These are phyloP conservation scores for Shinisaurus crocodilurus DNA, from an alignment of 2,113 vertebrate genomes.

Conservation along the genomic window DNA sequence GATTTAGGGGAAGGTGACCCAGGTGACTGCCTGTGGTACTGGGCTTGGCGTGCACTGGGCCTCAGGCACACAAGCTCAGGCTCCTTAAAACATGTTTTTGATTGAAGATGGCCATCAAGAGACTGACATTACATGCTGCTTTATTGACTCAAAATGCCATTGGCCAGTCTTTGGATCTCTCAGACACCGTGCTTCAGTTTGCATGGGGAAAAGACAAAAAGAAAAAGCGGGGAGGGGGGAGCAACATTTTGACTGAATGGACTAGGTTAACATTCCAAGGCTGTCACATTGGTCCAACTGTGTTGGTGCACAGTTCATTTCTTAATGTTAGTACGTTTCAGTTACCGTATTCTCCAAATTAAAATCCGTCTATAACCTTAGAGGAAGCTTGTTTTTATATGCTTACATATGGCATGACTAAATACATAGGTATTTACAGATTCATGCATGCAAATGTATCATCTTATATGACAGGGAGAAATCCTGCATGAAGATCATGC, in stretches of 20 bases:
- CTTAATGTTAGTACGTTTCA: not conserved
- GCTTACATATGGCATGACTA: not conserved
- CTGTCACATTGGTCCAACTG: not conserved
- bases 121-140: not conserved
- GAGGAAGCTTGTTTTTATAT: not conserved
- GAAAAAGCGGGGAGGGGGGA: not conserved
- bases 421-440: not conserved
- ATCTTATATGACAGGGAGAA: not conserved
- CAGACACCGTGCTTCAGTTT: not conserved
- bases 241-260: not conserved
- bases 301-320: not conserved
- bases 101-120: not conserved
- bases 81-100: not conserved
- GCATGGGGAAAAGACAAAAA: not conserved
- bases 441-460: not conserved
- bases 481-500: not conserved
- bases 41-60: not conserved
- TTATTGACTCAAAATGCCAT: not conserved
- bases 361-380: not conserved
- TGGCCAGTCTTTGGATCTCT: not conserved
- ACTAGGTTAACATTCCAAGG: not conserved
- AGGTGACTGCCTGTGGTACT: not conserved
- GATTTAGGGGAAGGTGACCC: not conserved
- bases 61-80: not conserved
- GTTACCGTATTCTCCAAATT: not conserved